Conservation (phyloP, 2,888 invertebrate genomes). For the Calliphora vomitoria region DNA sequence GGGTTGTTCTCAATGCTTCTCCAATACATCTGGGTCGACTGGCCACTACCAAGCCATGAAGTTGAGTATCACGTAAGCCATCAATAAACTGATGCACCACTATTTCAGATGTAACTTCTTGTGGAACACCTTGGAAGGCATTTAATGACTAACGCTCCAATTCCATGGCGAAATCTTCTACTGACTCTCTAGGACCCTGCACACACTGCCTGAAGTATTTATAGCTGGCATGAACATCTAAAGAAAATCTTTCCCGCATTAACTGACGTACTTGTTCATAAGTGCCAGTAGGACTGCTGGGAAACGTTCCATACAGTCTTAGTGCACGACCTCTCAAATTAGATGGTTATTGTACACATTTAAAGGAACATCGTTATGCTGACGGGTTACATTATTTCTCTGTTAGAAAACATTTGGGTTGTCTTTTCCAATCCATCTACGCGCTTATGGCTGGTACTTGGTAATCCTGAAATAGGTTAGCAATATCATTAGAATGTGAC, state of each 20-base stretch:
- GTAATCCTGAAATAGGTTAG: too few relatives aligned
- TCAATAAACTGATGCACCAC: neutral
- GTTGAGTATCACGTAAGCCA: neutral
- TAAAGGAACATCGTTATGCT: too few relatives aligned
- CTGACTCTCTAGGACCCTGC: neutral
- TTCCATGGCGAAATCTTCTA: neutral
- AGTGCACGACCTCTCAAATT: neutral
- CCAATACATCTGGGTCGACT: neutral
- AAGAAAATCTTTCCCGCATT: neutral
- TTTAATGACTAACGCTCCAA: neutral
- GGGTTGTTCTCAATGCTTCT: neutral
- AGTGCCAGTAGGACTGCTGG: neutral
- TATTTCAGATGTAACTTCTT: neutral
- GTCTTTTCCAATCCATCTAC: too few relatives aligned
- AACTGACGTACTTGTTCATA: neutral
- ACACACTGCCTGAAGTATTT: neutral
- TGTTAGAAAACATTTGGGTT: neutral
- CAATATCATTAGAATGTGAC: too few relatives aligned
- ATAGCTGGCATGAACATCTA: neutral
- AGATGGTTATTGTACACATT: neutral
- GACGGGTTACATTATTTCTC: neutral
- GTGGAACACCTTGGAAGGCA: neutral
- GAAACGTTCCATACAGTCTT: neutral
- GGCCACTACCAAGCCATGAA: neutral
- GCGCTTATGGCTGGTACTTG: too few relatives aligned